Evolutionary conservation across 2,797 vertebrate genomes (phyloP).

Genomic region (Mormyrus hasselquistii): DNA sequence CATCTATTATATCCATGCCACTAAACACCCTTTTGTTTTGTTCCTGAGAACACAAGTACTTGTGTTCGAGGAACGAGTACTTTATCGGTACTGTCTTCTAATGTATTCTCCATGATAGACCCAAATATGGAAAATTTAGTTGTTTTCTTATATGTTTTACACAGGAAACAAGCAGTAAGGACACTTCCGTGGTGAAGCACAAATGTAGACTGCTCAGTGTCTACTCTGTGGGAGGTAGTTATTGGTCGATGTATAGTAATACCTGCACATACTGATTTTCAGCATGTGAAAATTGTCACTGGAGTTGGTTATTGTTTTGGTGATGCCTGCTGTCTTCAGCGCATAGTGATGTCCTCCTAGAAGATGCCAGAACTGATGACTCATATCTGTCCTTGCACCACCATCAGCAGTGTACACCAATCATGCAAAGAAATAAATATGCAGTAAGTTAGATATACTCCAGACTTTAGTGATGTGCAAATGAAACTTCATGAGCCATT

Average conservation of each 20-base stretch:
- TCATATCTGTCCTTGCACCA: constrained; percentile 33
- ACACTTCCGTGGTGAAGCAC: background rate
- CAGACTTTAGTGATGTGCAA: background rate
- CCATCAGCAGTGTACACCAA: constrained; percentile 39
- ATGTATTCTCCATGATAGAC: background rate
- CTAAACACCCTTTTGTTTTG: background rate
- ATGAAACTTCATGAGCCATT: background rate
- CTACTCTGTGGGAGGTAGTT: constrained; percentile 43
- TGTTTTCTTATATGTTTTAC: background rate
- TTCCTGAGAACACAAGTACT: background rate
- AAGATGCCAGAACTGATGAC: constrained; percentile 24
- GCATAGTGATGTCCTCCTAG: constrained; percentile 30
- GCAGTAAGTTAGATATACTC: constrained; percentile 45
- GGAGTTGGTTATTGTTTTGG: background rate
- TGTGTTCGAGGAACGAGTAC: background rate
- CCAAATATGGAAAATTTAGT: background rate
- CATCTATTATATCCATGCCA: background rate
- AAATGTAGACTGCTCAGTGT: constrained; percentile 2
- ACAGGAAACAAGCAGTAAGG: constrained; percentile 10
- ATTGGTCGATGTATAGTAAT: background rate
- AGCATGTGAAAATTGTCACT: background rate
- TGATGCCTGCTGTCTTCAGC: constrained; percentile 3
- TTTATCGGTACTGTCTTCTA: background rate
- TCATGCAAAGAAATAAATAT: constrained; percentile 39
- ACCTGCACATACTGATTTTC: background rate